A percentile compares a stretch with the other conserved stretches of the same genome.
Evolutionary conservation across 2,888 invertebrate species (phyloP).

Genomic region (Exephanes ischioxanthus): DNA sequence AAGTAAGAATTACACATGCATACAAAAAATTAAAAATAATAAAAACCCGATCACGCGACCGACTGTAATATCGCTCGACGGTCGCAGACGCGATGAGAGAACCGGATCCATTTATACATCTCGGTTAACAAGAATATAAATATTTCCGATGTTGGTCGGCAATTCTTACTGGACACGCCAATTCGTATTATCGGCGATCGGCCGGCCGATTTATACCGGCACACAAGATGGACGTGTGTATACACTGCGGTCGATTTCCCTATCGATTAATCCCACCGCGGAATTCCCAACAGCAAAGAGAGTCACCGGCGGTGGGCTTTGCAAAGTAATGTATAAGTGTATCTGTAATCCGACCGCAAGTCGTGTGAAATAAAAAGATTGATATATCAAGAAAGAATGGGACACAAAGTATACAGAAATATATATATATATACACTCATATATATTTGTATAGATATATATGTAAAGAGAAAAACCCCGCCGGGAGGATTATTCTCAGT

Average conservation of each 20-base stretch:
- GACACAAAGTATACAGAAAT: background rate
- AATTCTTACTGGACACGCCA: conserved; percentile 18
- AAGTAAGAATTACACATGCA: conserved; percentile 1
- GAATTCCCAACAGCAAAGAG: conserved; percentile 23
- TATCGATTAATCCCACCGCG: conserved; percentile 48
- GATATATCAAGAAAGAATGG: conserved; percentile 5
- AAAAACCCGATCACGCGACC: conserved; percentile 16
- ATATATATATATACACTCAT: background rate
- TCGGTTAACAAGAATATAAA: conserved; percentile 12
- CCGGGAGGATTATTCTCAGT: conserved; percentile 11
- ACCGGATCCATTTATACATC: conserved; percentile 2
- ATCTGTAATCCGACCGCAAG: conserved; percentile 48
- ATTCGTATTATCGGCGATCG: conserved; percentile 27
- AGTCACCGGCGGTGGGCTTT: background rate
- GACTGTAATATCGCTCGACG: conserved; percentile 22
- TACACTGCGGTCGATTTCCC: conserved; percentile 8
- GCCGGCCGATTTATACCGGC: conserved; percentile 1
- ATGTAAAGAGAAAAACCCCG: conserved; percentile 1
- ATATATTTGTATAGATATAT: background rate
- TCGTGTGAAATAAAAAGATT: conserved; percentile 37
- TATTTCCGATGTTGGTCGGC: conserved; percentile 4
- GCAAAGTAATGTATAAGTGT: background rate
- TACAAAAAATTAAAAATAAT: background rate
- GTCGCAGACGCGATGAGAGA: background rate
- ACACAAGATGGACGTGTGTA: conserved; percentile 9